Conservation (phyloP, 2,797 vertebrate genomes). For the Labroides dimidiatus region DNA sequence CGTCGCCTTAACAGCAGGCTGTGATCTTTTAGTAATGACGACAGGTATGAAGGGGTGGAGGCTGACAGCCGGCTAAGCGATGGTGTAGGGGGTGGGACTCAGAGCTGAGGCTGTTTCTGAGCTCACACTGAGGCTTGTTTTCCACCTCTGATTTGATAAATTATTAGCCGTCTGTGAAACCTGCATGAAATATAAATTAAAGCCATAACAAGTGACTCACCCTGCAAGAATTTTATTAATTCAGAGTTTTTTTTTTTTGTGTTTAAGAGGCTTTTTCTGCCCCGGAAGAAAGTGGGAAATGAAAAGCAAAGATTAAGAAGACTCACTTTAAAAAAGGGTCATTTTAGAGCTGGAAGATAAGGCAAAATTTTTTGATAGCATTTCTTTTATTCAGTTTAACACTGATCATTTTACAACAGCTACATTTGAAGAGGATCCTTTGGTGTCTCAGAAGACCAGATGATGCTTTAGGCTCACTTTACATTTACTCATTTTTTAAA, state of each 20-base stretch:
- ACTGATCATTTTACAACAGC: too few relatives aligned
- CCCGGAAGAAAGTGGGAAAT: not conserved
- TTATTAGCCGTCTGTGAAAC: constrained; percentile 7
- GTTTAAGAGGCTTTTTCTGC: constrained; percentile 9
- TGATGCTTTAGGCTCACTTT: too few relatives aligned
- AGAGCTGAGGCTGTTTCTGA: constrained; percentile 34
- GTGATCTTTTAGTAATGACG: constrained; percentile 76
- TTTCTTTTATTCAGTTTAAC: not conserved
- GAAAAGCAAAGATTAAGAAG: not conserved
- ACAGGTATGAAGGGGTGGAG: constrained; percentile 65
- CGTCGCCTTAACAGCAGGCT: constrained; percentile 57
- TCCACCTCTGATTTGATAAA: constrained; percentile 24
- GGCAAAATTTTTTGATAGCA: too few relatives aligned
- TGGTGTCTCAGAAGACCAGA: too few relatives aligned
- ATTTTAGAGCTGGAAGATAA: not conserved
- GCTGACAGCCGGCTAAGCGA: constrained; percentile 56
- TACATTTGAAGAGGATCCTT: too few relatives aligned
- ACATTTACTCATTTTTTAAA: too few relatives aligned
- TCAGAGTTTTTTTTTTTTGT: not conserved
- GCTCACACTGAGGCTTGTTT: constrained; percentile 4
- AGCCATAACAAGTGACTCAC: constrained; percentile 2
- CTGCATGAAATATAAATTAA: constrained; percentile 1
- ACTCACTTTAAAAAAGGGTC: not conserved
- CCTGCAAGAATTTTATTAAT: constrained; percentile 10
- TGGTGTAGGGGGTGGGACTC: constrained; percentile 49